Evolutionary conservation across 2,113 vertebrate genomes (phyloP).

Genomic region (Albula glossodonta): DNA sequence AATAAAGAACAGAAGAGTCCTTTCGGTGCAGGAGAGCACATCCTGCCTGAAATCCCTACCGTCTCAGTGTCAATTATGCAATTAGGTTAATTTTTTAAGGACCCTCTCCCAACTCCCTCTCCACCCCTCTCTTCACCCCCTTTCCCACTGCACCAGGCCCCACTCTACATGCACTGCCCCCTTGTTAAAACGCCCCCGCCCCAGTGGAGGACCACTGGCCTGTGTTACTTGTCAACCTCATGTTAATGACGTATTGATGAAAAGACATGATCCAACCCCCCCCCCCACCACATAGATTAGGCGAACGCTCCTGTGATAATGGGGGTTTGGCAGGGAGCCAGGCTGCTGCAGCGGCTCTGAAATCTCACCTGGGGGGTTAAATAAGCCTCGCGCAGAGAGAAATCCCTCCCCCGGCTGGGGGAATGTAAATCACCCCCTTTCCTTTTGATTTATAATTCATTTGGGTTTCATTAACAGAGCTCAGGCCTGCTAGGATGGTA

Average conservation of each 20-base stretch:
- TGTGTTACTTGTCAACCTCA: not conserved
- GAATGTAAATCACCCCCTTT: not conserved
- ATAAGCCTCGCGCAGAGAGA: not conserved
- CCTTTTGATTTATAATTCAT: conserved; percentile 7
- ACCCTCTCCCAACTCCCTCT: not conserved
- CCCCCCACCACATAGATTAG: not conserved
- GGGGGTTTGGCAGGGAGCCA: not conserved
- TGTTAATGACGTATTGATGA: conserved; percentile 5
- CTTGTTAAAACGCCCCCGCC: not conserved
- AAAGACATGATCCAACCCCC: not conserved
- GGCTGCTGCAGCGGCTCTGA: not conserved
- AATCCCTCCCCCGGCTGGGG: not conserved
- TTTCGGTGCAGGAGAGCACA: too few species aligned
- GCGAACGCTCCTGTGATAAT: not conserved
- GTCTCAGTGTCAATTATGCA: not conserved
- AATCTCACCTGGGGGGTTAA: conserved; percentile 5
- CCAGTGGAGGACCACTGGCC: not conserved
- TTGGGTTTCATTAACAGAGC: not conserved
- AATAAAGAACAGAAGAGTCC: too few species aligned
- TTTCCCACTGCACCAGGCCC: not conserved
- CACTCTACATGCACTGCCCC: not conserved
- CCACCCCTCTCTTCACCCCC: not conserved
- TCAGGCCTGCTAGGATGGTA: not conserved
- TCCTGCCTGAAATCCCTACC: not conserved
- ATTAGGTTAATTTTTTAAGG: not conserved